Evolutionary conservation across 2,888 invertebrate genomes (phyloP).

Genomic region (Calameuta filiformis): DNA sequence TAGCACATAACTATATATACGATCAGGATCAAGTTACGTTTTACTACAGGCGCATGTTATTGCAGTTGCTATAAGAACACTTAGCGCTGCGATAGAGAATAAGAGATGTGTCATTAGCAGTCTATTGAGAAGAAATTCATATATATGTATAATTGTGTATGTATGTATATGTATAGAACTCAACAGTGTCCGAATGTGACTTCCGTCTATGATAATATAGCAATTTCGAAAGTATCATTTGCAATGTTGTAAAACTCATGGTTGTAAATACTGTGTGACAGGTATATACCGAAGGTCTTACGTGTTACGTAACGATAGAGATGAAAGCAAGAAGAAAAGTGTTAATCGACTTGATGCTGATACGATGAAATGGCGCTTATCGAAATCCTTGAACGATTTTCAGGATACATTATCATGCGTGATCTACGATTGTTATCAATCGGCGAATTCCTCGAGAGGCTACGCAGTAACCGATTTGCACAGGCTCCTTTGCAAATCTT

Average conservation of each 20-base stretch:
- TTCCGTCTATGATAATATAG: neutral
- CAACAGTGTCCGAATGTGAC: neutral
- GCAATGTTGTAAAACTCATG: neutral
- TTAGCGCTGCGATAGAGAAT: neutral
- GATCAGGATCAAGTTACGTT: neutral
- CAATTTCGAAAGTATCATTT: neutral
- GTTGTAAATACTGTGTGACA: neutral
- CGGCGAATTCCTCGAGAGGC: neutral
- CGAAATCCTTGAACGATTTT: neutral
- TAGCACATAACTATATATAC: neutral
- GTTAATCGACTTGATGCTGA: neutral
- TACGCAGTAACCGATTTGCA: neutral
- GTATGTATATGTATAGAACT: no score
- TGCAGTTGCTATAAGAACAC: neutral
- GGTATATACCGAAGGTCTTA: neutral
- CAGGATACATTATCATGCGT: neutral
- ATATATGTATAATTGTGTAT: neutral
- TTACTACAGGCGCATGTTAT: neutral
- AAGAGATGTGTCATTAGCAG: neutral
- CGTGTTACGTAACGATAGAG: neutral
- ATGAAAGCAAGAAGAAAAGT: neutral
- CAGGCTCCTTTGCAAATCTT: neutral
- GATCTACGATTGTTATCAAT: neutral
- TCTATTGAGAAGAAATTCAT: neutral
- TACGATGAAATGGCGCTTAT: neutral